Evolutionary conservation across 2,797 vertebrate genomes (phyloP).

Genomic region (Antennarius maculatus): DNA sequence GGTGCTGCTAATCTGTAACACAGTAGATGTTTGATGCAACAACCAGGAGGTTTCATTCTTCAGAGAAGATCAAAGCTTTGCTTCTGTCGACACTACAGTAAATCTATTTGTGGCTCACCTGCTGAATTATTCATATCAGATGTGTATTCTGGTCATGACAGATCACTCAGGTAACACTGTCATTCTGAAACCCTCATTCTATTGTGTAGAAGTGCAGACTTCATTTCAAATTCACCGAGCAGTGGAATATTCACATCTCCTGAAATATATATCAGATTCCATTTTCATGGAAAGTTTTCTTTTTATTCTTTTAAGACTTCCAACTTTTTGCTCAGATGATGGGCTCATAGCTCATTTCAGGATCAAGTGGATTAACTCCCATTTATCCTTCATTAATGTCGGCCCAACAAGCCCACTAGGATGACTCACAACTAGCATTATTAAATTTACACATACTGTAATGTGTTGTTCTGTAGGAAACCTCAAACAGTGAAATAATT

Average conservation of each 20-base stretch:
- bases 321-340: too few relatives aligned
- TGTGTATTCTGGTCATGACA: constrained; percentile 46
- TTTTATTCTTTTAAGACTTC: too few relatives aligned
- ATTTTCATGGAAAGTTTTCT: too few relatives aligned
- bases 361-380: too few relatives aligned
- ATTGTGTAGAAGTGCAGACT: not conserved
- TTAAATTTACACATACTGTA: too few relatives aligned
- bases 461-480: too few relatives aligned
- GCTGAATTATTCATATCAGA: constrained; percentile 66
- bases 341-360: too few relatives aligned
- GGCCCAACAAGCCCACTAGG: too few relatives aligned
- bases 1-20: constrained; percentile 15
- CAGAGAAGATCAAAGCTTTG: constrained; percentile 53
- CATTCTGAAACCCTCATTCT: constrained; percentile 12
- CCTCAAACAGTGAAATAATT: too few relatives aligned
- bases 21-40: constrained; percentile 38
- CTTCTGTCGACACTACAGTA: constrained; percentile 44
- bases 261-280: too few relatives aligned
- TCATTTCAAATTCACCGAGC: not conserved
- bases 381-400: too few relatives aligned
- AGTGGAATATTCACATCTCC: not conserved
- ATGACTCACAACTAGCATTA: too few relatives aligned
- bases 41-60: constrained; percentile 31
- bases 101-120: constrained; percentile 61
- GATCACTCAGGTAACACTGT: constrained; percentile 40